Evolutionary conservation across 2,113 vertebrate genomes (phyloP), one percentile per base, ranked within the genome.

Genomic region (Mormyrus iriodes): DNA sequence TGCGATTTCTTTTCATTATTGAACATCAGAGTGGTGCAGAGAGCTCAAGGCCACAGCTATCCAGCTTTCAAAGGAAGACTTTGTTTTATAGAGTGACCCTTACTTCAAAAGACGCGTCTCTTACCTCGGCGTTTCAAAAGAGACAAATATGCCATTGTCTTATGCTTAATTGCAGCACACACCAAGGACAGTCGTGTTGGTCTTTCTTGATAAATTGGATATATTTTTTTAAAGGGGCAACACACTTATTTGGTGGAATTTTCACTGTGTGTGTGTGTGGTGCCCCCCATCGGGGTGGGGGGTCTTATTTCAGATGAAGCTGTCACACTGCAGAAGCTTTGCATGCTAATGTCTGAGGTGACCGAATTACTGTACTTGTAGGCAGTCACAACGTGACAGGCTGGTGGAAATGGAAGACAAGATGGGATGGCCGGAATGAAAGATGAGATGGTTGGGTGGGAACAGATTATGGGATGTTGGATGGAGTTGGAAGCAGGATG

Each of bases 1-100:
- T 69, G 44, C 27, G 49, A 76, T 88, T 88, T 76, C 55, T 88
- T 73, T 86, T 93, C 94, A 95, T 95, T 95, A 91, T 93, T 92
- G 94, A 95, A 92, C 94, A 48, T 79, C 17, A 82, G 31, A 46
- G 53, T 10, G 39, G 42, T 2, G 13, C 58, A 69, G 87, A 88
- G 19, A n/a, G 52, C 86, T 87, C 51, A 58, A 42, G 86, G 52
- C 86, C 31, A 39, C 52, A 69, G 87, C 44, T 27, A 69, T 46
- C 17, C 58, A 19, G 19, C 58, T 13, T 55, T 69, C 87, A 88
- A 69, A 88, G 82, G 82, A 84, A 48, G 58, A 27, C 82, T 52
- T n/a, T 17, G 44, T 90, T 87, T 82, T 52, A 79, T 79, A 76
- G 61, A 52, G 6, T 88, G 86, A 88, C 86, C 69, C 86, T 90